These are phyloP conservation scores for Oryzias woworae DNA, from an alignment of 2,113 vertebrate genomes.

Conservation along the genomic window DNA sequence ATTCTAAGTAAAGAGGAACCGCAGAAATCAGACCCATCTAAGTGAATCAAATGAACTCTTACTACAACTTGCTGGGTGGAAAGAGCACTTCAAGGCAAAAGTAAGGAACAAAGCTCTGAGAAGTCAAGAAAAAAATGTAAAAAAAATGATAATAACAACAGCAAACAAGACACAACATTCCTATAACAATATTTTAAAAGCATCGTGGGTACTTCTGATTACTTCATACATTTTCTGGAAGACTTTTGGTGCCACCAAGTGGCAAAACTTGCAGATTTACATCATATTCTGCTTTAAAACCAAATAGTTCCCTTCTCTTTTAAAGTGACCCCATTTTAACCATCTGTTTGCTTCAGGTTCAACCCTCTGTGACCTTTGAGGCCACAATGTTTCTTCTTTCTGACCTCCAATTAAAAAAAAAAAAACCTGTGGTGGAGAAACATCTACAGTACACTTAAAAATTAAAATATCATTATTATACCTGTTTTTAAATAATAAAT, in stretches of 20 bases:
- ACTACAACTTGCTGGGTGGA: too few relatives aligned
- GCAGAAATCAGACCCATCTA: too few relatives aligned
- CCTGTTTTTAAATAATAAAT: conserved; percentile 50
- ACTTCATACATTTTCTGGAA: conserved; percentile 7
- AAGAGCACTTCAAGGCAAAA: too few relatives aligned
- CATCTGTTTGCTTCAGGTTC: conserved; percentile 24
- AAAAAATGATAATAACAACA: too few relatives aligned
- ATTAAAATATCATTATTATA: conserved; percentile 48
- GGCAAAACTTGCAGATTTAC: conserved; percentile 41
- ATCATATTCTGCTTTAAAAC: conserved; percentile 5
- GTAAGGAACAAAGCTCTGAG: too few relatives aligned
- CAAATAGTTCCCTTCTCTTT: conserved; percentile 5
- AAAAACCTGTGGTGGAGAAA: conserved; percentile 22
- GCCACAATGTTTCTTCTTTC: conserved; percentile 27
- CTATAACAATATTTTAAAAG: too few relatives aligned
- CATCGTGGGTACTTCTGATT: too few relatives aligned
- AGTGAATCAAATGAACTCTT: too few relatives aligned
- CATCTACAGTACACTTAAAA: conserved; percentile 15
- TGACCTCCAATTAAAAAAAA: conserved; percentile 9
- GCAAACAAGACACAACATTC: too few relatives aligned
- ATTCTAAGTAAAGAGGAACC: too few relatives aligned
- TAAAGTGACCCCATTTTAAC: conserved; percentile 16
- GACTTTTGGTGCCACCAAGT: conserved; percentile 60
- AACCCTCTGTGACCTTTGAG: conserved; percentile 25
- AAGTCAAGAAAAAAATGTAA: too few relatives aligned